Evolutionary conservation across 2,888 invertebrate species (phyloP).

Genomic region (Drosophila anceps): DNA sequence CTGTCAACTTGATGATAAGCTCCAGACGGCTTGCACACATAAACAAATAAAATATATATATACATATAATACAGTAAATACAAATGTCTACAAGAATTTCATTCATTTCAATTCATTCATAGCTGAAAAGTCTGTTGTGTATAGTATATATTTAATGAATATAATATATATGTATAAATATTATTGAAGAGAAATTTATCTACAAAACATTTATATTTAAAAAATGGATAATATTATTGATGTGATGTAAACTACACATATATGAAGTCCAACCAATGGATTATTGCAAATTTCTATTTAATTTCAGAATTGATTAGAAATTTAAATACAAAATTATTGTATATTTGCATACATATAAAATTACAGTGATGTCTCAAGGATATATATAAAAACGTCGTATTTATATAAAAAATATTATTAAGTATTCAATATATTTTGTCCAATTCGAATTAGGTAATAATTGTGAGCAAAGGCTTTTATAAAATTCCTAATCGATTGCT

Average conservation of each 20-base stretch:
- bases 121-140: background rate
- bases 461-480: background rate
- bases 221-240: background rate
- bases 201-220: background rate
- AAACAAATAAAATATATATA: background rate
- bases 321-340: background rate
- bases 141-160: no score
- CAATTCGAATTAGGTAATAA: background rate
- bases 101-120: slow-evolving; percentile 6
- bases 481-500: background rate
- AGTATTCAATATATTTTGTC: background rate
- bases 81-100: background rate
- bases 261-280: background rate
- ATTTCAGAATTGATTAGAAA: background rate
- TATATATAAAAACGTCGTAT: background rate
- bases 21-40: background rate
- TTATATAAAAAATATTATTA: background rate
- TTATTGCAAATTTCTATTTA: background rate
- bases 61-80: background rate
- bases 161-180: background rate
- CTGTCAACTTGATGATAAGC: slow-evolving; percentile 10
- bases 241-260: background rate
- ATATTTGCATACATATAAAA: background rate
- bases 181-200: background rate
- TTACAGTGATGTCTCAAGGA: background rate